phyloP scores from a whole-genome alignment of 2,113 vertebrate species.

The Hymenochirus boettgeri region DNA sequence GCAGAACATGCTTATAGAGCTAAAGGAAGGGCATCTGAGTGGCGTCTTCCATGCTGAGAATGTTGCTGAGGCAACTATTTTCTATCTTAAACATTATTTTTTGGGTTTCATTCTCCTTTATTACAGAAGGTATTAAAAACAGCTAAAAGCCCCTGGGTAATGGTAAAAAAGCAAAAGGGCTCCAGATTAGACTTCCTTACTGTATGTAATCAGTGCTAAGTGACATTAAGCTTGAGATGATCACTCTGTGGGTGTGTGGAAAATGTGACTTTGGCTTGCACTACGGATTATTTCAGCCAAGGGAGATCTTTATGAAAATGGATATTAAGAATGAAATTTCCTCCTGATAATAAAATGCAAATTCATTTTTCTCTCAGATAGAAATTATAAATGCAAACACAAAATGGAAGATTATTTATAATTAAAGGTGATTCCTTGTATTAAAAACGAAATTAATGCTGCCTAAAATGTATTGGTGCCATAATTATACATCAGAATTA shows the following conservation, averaged over 20 bases:
- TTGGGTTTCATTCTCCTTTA: too few species aligned
- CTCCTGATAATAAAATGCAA: conserved; percentile 19
- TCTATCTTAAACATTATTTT: too few species aligned
- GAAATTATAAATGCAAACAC: conserved; percentile 15
- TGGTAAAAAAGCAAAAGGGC: too few species aligned
- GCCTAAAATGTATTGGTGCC: conserved; percentile 21
- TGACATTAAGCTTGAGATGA: background rate
- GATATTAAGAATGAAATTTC: conserved; percentile 23
- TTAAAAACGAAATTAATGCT: conserved; percentile 31
- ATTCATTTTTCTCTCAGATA: conserved; percentile 23
- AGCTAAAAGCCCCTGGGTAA: too few species aligned
- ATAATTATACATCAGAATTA: conserved; percentile 34
- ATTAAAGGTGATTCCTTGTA: conserved; percentile 39
- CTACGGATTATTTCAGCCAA: conserved; percentile 15
- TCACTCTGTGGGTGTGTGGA: background rate
- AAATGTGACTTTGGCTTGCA: background rate
- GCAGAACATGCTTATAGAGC: too few species aligned
- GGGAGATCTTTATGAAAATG: conserved; percentile 22
- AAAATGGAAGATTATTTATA: conserved; percentile 30
- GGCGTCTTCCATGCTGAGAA: too few species aligned
- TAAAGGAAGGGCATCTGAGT: too few species aligned
- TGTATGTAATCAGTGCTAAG: too few species aligned
- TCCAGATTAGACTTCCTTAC: too few species aligned
- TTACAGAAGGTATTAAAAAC: too few species aligned
- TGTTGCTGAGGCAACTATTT: too few species aligned